phyloP scores from a whole-genome alignment of 2,888 invertebrate species.

The Bellardia bayeri region DNA sequence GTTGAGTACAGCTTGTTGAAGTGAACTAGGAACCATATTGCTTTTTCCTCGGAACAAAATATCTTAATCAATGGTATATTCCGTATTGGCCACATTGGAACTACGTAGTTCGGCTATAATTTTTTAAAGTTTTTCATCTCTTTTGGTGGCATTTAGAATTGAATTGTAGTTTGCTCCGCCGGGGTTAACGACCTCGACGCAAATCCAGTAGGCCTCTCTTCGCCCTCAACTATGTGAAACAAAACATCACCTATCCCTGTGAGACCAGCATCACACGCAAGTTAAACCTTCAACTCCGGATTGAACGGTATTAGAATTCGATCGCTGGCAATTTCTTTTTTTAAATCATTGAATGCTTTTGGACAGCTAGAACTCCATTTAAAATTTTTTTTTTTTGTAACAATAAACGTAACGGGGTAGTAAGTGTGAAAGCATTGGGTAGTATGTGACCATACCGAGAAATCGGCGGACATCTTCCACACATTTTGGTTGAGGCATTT shows the following conservation, averaged over 20 bases:
- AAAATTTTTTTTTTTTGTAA: not conserved
- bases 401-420: conserved; percentile 52
- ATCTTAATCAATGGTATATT: conserved; percentile 63
- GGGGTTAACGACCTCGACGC: conserved; percentile 57
- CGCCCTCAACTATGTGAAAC: conserved; percentile 54
- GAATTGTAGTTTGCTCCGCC: conserved; percentile 63
- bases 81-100: conserved; percentile 37
- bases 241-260: conserved; percentile 48
- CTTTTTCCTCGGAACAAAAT: conserved; percentile 72
- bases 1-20: conserved; percentile 70
- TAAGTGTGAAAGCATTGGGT: conserved; percentile 52
- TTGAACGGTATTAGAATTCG: conserved; percentile 1
- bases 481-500: conserved; percentile 30
- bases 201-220: conserved; percentile 56
- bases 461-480: conserved; percentile 51
- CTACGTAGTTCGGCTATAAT: conserved; percentile 36
- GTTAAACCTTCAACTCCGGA: conserved; percentile 28
- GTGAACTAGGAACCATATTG: conserved; percentile 68
- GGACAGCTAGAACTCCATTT: conserved; percentile 53
- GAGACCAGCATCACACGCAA: conserved; percentile 63
- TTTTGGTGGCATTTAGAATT: conserved; percentile 51
- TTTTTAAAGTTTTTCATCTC: conserved; percentile 53
- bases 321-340: conserved; percentile 54
- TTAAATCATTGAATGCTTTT: conserved; percentile 53
- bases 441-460: conserved; percentile 65